Conservation (phyloP, 2,797 vertebrate genomes). For the Hozukius guyotensis region DNA sequence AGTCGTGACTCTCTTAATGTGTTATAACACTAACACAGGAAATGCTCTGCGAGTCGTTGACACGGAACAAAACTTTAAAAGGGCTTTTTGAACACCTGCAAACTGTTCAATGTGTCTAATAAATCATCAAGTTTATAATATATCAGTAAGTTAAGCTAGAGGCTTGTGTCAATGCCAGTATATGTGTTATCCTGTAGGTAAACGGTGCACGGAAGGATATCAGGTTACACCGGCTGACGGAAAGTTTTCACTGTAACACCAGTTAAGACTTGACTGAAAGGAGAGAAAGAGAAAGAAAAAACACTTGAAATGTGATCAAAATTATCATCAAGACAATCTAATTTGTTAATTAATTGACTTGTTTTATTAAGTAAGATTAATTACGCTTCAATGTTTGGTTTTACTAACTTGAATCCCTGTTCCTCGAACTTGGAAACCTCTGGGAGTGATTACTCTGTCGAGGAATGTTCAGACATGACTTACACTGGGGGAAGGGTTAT, state of each 20-base stretch:
- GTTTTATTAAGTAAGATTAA: rapidly evolving
- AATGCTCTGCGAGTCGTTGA: not conserved
- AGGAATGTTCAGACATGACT: slow-evolving; percentile 27
- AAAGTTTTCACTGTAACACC: not conserved
- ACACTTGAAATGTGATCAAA: too few relatives aligned
- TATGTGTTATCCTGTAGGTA: not conserved
- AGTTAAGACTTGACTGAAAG: too few relatives aligned
- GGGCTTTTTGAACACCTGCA: too few relatives aligned
- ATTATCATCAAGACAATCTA: too few relatives aligned
- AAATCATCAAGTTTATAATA: not conserved
- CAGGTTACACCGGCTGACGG: not conserved
- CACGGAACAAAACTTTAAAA: not conserved
- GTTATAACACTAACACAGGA: not conserved
- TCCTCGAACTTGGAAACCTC: not conserved
- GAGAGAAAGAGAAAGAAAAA: too few relatives aligned
- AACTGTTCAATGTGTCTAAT: not conserved
- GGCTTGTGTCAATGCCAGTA: rapidly evolving
- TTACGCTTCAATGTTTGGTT: rapidly evolving
- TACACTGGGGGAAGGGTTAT: not conserved
- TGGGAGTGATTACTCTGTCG: not conserved
- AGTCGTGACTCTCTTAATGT: not conserved
- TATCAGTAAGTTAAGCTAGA: rapidly evolving
- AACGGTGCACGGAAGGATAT: not conserved
- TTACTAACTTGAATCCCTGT: not conserved
- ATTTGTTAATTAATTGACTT: not conserved